Conservation (phyloP, 2,888 invertebrate genomes). For the Philonicus albiceps region DNA sequence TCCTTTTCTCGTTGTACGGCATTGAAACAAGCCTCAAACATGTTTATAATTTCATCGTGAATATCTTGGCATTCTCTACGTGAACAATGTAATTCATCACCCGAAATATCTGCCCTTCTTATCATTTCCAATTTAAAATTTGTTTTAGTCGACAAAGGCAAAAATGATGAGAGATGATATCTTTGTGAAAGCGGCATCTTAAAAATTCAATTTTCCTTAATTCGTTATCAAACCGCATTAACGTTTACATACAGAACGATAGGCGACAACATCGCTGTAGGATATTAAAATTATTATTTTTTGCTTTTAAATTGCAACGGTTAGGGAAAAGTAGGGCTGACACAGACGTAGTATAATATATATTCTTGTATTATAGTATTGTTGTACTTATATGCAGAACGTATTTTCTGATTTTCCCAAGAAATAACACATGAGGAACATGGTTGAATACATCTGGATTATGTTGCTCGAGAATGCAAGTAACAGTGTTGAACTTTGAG, state of each 20-base stretch:
- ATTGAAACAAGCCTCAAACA: neutral
- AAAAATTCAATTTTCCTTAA: conserved; percentile 41
- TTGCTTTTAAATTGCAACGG: neutral
- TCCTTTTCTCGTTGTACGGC: neutral
- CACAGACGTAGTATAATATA: no score
- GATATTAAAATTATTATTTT: neutral
- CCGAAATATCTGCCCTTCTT: neutral
- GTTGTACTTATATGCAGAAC: no score
- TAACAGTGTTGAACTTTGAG: no score
- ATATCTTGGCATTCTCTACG: neutral
- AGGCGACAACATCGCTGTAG: neutral
- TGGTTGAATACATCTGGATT: no score
- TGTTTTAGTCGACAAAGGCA: neutral
- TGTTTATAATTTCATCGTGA: neutral
- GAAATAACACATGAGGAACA: no score
- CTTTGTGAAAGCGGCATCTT: neutral
- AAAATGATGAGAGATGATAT: neutral
- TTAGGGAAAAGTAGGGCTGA: no score
- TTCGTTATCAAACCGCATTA: conserved; percentile 17
- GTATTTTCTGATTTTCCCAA: no score
- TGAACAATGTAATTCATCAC: neutral
- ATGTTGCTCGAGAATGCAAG: no score
- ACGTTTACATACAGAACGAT: neutral
- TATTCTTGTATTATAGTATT: no score
- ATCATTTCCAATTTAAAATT: neutral